phyloP scores from a whole-genome alignment of 2,888 invertebrate genomes.

The Disparrhopalites patrizii region DNA sequence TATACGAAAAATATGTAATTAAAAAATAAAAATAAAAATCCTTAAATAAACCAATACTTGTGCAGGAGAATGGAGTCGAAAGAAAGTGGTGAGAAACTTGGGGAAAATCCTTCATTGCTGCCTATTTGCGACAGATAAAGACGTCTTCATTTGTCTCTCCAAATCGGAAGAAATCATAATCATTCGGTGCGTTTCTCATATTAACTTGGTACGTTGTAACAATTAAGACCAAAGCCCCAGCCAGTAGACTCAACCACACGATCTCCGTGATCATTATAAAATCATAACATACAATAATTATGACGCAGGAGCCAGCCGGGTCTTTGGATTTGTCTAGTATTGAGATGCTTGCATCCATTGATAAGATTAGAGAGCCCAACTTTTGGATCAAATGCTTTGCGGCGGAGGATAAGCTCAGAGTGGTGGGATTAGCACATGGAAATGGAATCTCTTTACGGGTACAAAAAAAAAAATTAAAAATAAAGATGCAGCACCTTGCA shows the following conservation, averaged over 20 bases:
- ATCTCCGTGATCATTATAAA: not conserved
- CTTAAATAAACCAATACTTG: not conserved
- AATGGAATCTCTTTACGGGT: constrained; percentile 40
- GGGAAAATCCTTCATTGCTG: constrained; percentile 34
- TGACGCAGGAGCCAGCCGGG: constrained; percentile 30
- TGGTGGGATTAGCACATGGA: constrained; percentile 37
- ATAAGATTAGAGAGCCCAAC: constrained; percentile 37
- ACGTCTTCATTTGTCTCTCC: constrained; percentile 32
- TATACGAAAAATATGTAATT: not conserved
- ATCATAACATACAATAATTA: not conserved
- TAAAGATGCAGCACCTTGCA: not conserved
- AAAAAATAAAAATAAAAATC: not conserved
- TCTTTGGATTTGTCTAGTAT: constrained; percentile 33
- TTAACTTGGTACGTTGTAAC: constrained; percentile 6
- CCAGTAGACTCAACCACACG: too few species aligned
- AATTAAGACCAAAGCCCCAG: too few species aligned
- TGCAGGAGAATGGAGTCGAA: constrained; percentile 37
- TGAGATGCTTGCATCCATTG: constrained; percentile 28
- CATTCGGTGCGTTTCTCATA: constrained; percentile 7
- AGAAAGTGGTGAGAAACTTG: constrained; percentile 32
- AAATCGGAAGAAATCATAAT: constrained; percentile 34
- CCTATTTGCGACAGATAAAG: constrained; percentile 20
- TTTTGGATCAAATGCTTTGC: constrained; percentile 22
- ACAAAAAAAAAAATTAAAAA: constrained; percentile 6
- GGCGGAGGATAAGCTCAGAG: constrained; percentile 15